A percentile compares a stretch with the other conserved stretches of the same genome.
phyloP scores from a whole-genome alignment of 2,797 vertebrate genomes.

The Pelobates cultripes region DNA sequence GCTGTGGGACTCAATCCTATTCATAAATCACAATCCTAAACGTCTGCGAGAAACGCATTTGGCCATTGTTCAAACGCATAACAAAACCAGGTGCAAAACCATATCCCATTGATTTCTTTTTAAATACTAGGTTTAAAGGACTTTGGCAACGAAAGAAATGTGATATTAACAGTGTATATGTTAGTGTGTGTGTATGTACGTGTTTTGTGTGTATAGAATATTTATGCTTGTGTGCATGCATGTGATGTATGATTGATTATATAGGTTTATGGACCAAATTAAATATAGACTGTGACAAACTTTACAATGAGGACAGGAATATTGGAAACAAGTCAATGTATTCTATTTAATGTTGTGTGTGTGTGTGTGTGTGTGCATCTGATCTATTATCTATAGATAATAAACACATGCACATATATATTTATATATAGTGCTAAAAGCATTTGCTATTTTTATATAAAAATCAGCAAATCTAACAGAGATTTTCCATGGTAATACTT shows the following conservation, averaged over 20 bases:
- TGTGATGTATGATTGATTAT: neutral
- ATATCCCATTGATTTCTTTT: constrained; percentile 33
- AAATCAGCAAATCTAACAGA: constrained; percentile 8
- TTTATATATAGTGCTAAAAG: neutral
- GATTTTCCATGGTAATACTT: constrained; percentile 25
- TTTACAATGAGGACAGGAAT: too few relatives aligned
- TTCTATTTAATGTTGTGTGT: too few relatives aligned
- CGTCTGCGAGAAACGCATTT: constrained; percentile 30
- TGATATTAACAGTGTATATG: neutral
- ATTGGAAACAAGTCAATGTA: too few relatives aligned
- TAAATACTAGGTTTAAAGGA: constrained; percentile 15
- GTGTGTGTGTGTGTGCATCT: neutral
- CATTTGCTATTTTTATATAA: neutral
- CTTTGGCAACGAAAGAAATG: neutral
- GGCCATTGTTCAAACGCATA: constrained; percentile 49
- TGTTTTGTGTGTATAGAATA: neutral
- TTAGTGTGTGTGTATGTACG: neutral
- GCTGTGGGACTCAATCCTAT: constrained; percentile 40
- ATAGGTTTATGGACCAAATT: neutral
- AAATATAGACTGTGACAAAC: too few relatives aligned
- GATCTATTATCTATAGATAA: neutral
- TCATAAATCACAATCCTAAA: constrained; percentile 48
- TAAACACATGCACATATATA: neutral
- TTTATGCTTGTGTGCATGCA: neutral
- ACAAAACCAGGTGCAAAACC: constrained; percentile 51